Conservation (phyloP, 2,797 vertebrate genomes). For the Emydoidea blandingii region DNA sequence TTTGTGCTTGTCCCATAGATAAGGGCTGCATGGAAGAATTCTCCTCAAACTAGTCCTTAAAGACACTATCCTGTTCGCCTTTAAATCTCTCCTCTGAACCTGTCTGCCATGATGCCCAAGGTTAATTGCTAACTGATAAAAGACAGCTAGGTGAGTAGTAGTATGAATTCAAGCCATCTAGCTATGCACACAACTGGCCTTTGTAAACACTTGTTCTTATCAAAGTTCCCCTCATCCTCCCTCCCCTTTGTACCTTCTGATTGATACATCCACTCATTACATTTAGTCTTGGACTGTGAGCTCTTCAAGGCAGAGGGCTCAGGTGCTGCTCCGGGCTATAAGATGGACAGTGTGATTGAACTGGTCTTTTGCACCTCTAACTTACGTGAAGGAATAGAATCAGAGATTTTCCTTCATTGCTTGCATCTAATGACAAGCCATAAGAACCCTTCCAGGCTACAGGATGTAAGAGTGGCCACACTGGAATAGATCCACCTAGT, state of each 20-base stretch:
- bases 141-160: not conserved
- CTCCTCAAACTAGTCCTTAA: not conserved
- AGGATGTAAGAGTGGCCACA: not conserved
- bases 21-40: not conserved
- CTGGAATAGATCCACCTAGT: not conserved
- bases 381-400: not conserved
- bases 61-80: not conserved
- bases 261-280: not conserved
- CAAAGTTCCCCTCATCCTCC: not conserved
- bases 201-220: not conserved
- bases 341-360: not conserved
- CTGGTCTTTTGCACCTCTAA: not conserved
- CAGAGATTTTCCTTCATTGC: not conserved
- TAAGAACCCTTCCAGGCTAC: not conserved
- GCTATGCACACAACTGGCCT: not conserved
- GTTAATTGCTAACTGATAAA: not conserved
- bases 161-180: not conserved
- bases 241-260: not conserved
- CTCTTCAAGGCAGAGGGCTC: not conserved
- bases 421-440: not conserved
- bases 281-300: not conserved
- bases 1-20: not conserved
- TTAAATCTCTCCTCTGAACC: not conserved
- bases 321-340: not conserved
- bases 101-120: not conserved